These are phyloP conservation scores for Grammomys surdaster DNA, from an alignment of 2,113 vertebrate species.

Conservation along the genomic window DNA sequence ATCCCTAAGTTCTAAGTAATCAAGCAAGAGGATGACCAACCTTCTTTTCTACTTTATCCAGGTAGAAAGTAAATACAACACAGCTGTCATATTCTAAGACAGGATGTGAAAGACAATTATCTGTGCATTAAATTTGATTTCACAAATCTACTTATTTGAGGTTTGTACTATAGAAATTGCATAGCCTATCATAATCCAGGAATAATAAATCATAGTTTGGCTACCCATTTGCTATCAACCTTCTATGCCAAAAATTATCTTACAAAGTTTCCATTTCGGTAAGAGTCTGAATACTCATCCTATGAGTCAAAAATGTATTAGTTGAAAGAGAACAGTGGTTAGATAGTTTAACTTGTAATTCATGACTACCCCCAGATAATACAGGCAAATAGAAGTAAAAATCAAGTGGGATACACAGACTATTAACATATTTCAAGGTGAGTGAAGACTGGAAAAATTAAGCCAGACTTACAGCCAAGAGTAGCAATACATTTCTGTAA, in stretches of 20 bases:
- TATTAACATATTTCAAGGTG: conserved; percentile 49
- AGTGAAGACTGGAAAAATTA: conserved; percentile 9
- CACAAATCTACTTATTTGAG: conserved; percentile 10
- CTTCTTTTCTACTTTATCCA: conserved; percentile 26
- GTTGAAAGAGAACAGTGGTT: neutral
- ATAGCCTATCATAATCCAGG: neutral
- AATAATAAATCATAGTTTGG: neutral
- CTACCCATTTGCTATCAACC: neutral
- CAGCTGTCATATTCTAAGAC: conserved; percentile 10
- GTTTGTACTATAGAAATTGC: neutral
- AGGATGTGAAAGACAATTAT: conserved; percentile 25
- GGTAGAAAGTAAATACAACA: neutral
- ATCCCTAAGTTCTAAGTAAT: neutral
- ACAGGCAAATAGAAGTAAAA: neutral
- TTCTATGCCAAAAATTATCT: conserved; percentile 13
- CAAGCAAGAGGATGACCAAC: neutral
- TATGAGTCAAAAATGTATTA: conserved; percentile 46
- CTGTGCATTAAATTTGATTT: neutral
- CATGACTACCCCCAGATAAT: neutral
- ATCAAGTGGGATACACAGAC: neutral
- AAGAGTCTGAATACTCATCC: conserved; percentile 46
- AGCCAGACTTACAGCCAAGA: neutral
- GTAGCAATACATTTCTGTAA: neutral
- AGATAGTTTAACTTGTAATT: conserved; percentile 51
- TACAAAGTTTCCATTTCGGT: conserved; percentile 23